These are phyloP conservation scores for Formica aserva DNA, from an alignment of 2,888 invertebrate genomes.

Conservation along the genomic window DNA sequence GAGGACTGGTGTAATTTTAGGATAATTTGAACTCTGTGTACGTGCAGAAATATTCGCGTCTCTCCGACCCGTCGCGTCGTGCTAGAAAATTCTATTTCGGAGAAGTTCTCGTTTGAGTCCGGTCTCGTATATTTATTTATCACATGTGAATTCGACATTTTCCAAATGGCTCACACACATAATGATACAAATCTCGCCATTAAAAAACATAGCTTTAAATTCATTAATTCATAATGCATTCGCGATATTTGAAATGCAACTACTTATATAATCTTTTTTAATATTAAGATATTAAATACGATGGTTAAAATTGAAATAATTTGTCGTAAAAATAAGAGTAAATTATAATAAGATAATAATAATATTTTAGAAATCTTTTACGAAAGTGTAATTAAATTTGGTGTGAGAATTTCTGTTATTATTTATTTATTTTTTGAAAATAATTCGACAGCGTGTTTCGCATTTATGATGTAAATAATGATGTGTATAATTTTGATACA, in stretches of 20 bases:
- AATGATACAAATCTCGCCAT: slow-evolving; percentile 15
- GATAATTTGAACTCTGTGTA: slow-evolving; percentile 59
- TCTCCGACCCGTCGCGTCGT: slow-evolving; percentile 21
- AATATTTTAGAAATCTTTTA: neutral
- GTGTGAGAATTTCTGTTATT: neutral
- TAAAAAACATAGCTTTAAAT: slow-evolving; percentile 9
- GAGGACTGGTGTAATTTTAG: slow-evolving; percentile 52
- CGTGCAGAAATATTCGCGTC: slow-evolving; percentile 51
- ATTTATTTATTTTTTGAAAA: neutral
- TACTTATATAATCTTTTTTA: neutral
- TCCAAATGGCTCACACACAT: slow-evolving; percentile 12
- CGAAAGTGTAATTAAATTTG: neutral
- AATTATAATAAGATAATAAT: neutral
- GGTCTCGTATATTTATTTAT: slow-evolving; percentile 33
- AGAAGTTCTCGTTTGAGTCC: slow-evolving; percentile 30
- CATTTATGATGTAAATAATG: neutral
- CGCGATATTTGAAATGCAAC: neutral
- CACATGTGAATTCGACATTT: slow-evolving; percentile 47
- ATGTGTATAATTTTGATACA: neutral
- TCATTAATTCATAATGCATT: slow-evolving; percentile 4
- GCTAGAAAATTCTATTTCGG: slow-evolving; percentile 54
- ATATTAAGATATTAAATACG: neutral
- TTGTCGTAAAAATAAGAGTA: neutral
- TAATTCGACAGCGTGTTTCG: neutral
- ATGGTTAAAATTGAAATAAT: neutral